Percentiles rank a stretch among this genome's conserved stretches.
Conservation (phyloP, 1,140 invertebrate species). For the Zaprionus nigranus region DNA sequence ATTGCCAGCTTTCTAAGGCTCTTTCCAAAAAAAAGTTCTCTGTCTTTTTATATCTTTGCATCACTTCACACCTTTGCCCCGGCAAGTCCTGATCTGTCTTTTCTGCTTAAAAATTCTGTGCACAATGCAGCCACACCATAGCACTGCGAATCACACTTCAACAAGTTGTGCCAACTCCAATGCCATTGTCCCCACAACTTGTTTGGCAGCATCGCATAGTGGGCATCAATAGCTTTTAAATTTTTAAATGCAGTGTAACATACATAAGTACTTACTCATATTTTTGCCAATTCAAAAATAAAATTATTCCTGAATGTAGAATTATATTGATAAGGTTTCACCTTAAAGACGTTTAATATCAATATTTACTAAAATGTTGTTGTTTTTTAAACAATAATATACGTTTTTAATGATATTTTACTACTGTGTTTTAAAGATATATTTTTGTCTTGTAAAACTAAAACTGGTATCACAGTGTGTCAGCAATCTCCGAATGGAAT, state of each 20-base stretch:
- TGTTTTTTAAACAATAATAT: not conserved
- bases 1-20: conserved; percentile 67
- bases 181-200: conserved; percentile 60
- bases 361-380: not conserved
- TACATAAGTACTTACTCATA: not conserved
- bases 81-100: conserved; percentile 18
- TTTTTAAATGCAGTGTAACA: not conserved
- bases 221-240: not conserved
- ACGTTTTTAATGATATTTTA: not conserved
- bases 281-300: not conserved
- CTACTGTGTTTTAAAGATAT: not conserved
- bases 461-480: conserved; percentile 12
- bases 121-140: conserved; percentile 51
- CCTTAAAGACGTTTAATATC: not conserved
- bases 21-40: conserved; percentile 30
- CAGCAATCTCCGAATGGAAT: not conserved
- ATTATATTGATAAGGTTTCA: not conserved
- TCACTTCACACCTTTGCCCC: conserved; percentile 60
- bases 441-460: not conserved
- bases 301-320: not conserved
- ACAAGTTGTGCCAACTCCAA: conserved; percentile 56
- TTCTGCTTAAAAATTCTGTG: conserved; percentile 68
- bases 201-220: conserved; percentile 23
- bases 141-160: conserved; percentile 27
- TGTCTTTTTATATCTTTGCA: conserved; percentile 18